Percentiles rank a stretch among this genome's conserved stretches.
These are phyloP conservation scores for Trissoscelio sp. DNA, from an alignment of 2,888 invertebrate species.

Conservation along the genomic window DNA sequence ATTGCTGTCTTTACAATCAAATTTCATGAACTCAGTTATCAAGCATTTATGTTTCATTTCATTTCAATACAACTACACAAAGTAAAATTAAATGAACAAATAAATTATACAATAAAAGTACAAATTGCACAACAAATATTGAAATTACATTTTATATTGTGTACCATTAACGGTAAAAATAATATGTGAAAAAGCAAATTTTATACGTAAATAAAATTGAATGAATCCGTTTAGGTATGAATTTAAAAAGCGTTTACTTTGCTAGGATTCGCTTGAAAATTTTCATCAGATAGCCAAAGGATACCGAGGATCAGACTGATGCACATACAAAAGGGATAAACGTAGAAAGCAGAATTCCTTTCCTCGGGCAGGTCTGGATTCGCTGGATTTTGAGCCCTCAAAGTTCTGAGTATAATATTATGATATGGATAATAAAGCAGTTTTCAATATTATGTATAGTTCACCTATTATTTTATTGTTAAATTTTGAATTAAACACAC, in stretches of 20 bases:
- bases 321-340: constrained; percentile 76
- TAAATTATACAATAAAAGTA: no score
- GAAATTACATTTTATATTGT: no score
- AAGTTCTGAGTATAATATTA: constrained; percentile 66
- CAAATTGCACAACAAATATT: no score
- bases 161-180: background rate
- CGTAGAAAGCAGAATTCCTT: constrained; percentile 74
- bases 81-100: no score
- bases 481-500: background rate
- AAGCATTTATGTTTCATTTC: background rate
- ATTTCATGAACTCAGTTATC: constrained; percentile 19
- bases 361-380: constrained; percentile 77
- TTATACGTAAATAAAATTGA: background rate
- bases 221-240: background rate
- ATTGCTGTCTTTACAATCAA: constrained; percentile 72
- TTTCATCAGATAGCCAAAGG: constrained; percentile 65
- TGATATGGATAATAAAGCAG: constrained; percentile 78
- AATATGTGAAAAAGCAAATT: background rate
- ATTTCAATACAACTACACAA: no score
- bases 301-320: constrained; percentile 65
- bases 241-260: constrained; percentile 56
- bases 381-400: constrained; percentile 63
- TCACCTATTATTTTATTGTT: constrained; percentile 56
- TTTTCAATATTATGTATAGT: constrained; percentile 60
- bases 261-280: constrained; percentile 45